A percentile compares a stretch with the other conserved stretches of the same genome.
Conservation (phyloP, 2,888 invertebrate species). For the Peribatodes rhomboidaria region DNA sequence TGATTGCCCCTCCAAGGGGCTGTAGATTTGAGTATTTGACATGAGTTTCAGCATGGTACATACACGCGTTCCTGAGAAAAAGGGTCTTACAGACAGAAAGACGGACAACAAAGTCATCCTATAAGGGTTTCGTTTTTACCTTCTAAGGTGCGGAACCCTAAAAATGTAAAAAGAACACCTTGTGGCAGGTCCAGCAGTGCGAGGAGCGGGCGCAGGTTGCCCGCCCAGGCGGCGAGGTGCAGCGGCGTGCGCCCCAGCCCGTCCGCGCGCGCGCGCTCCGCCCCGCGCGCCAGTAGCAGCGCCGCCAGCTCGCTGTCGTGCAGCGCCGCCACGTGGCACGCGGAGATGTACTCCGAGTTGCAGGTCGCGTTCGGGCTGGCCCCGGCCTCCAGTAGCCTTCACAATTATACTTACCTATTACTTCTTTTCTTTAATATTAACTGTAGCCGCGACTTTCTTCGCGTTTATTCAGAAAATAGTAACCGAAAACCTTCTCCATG, state of each 20-base stretch:
- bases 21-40: too few relatives aligned
- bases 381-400: constrained; percentile 54
- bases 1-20: too few relatives aligned
- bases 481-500: too few relatives aligned
- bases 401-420: background rate
- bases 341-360: constrained; percentile 48
- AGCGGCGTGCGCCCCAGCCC: constrained; percentile 69
- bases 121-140: too few relatives aligned
- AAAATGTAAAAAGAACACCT: constrained; percentile 43
- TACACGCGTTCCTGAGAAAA: too few relatives aligned
- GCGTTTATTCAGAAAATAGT: too few relatives aligned
- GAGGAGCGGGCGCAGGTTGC: constrained; percentile 59
- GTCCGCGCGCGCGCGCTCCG: constrained; percentile 59
- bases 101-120: too few relatives aligned
- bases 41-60: too few relatives aligned
- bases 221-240: constrained; percentile 71
- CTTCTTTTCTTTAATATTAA: background rate
- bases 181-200: constrained; percentile 56
- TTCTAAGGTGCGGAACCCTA: too few relatives aligned
- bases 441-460: too few relatives aligned
- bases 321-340: constrained; percentile 67
- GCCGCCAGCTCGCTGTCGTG: constrained; percentile 60
- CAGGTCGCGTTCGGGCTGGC: constrained; percentile 57
- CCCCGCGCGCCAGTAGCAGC: constrained; percentile 60
- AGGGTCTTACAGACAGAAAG: too few relatives aligned